A percentile compares a stretch with the other conserved stretches of the same genome.
phyloP scores from a whole-genome alignment of 2,888 invertebrate genomes.

The Crematogaster levior region DNA sequence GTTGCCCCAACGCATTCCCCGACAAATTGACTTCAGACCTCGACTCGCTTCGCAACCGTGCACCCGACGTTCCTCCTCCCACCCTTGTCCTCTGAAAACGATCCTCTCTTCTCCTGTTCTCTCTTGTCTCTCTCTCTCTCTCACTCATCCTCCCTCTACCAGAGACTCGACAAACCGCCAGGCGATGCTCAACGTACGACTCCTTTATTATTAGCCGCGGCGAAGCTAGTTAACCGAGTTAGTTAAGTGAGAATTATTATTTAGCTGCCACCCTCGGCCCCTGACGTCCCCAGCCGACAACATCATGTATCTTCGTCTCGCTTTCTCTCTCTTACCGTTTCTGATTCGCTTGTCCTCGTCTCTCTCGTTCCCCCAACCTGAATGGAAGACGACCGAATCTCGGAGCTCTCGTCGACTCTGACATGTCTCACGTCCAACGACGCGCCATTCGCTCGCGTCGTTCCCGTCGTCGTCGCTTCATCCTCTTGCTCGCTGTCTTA shows the following conservation, averaged over 20 bases:
- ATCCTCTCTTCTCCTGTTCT: slow-evolving; percentile 62
- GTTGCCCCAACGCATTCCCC: slow-evolving; percentile 84
- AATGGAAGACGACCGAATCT: slow-evolving; percentile 62
- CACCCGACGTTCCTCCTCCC: slow-evolving; percentile 58
- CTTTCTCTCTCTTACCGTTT: not conserved
- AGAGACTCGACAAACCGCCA: slow-evolving; percentile 51
- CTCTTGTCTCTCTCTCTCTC: not conserved
- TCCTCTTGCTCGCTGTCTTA: slow-evolving; percentile 78
- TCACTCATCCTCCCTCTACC: slow-evolving; percentile 39
- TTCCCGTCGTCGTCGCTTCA: slow-evolving; percentile 65
- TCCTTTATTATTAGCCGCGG: slow-evolving; percentile 85
- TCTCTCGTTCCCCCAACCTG: slow-evolving; percentile 44
- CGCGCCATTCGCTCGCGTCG: slow-evolving; percentile 22
- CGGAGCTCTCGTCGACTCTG: slow-evolving; percentile 31
- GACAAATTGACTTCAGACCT: slow-evolving; percentile 85
- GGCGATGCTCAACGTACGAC: slow-evolving; percentile 74
- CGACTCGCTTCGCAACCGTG: slow-evolving; percentile 74
- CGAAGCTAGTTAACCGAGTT: slow-evolving; percentile 84
- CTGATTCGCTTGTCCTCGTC: slow-evolving; percentile 26
- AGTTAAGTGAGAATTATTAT: slow-evolving; percentile 85
- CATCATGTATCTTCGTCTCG: slow-evolving; percentile 17
- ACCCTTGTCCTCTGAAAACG: slow-evolving; percentile 72
- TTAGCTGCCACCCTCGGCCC: slow-evolving; percentile 75
- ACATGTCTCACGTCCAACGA: slow-evolving; percentile 43
- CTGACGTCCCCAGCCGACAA: slow-evolving; percentile 24